A percentile compares a stretch with the other conserved stretches of the same genome.
These are phyloP conservation scores for Pentamera pediparva DNA, from an alignment of 53 echinoderm and acorn worm genomes.

Conservation along the genomic window DNA sequence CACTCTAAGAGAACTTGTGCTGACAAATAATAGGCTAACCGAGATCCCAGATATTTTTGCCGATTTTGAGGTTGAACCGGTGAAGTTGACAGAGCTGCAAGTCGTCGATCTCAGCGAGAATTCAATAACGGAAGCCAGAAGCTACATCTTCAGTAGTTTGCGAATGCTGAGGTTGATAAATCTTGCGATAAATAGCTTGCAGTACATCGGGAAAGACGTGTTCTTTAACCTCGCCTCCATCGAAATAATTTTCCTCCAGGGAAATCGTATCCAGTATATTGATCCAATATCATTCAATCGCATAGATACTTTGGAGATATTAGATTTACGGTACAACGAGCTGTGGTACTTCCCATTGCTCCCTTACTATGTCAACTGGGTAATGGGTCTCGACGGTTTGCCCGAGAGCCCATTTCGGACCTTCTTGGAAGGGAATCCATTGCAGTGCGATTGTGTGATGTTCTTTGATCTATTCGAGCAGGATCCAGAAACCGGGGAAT, in stretches of 20 bases:
- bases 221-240: background rate
- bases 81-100: background rate
- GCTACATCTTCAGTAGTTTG: background rate
- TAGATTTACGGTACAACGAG: background rate
- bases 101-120: background rate
- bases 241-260: background rate
- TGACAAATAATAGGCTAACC: background rate
- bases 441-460: slow-evolving; percentile 2
- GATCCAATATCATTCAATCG: background rate
- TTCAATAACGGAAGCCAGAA: background rate
- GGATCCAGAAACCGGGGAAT: background rate
- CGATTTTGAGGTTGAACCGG: background rate
- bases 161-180: background rate
- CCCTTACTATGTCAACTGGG: background rate
- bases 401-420: background rate
- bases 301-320: background rate
- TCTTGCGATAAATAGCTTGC: background rate
- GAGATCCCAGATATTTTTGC: slow-evolving; percentile 2
- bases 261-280: background rate
- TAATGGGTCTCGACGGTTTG: background rate
- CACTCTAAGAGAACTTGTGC: background rate
- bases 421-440: background rate
- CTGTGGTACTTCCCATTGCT: background rate
- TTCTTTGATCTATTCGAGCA: background rate
- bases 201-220: background rate